Conservation (phyloP, 1,140 invertebrate species). For the Theocolax elegans region DNA sequence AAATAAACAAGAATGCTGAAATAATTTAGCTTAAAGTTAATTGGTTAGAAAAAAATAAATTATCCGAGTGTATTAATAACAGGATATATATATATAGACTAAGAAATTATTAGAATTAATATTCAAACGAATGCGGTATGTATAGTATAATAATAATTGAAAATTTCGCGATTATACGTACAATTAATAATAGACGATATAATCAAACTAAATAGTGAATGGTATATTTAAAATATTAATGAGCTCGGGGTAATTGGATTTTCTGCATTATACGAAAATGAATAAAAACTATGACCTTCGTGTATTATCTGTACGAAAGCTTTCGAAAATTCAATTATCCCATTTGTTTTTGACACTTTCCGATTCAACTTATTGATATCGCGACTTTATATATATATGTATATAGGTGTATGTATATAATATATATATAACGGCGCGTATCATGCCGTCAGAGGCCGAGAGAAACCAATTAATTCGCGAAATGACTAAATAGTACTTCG, state of each 20-base stretch:
- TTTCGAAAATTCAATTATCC: constrained; percentile 37
- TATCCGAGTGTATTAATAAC: too few species aligned
- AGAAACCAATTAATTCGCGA: constrained; percentile 39
- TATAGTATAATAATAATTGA: too few species aligned
- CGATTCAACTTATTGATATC: constrained; percentile 37
- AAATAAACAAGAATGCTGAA: too few species aligned
- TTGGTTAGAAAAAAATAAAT: too few species aligned
- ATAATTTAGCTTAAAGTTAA: too few species aligned
- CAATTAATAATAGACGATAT: not conserved
- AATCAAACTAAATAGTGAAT: too few species aligned
- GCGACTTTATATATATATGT: constrained; percentile 23
- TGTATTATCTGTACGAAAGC: not conserved
- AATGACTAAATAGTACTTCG: constrained; percentile 38
- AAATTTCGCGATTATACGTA: not conserved
- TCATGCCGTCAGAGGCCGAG: not conserved
- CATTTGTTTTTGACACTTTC: constrained; percentile 35
- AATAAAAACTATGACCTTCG: constrained; percentile 22
- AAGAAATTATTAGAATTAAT: too few species aligned
- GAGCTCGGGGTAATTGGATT: constrained; percentile 19
- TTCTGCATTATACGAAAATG: constrained; percentile 17
- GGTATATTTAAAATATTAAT: not conserved
- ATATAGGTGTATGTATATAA: too few species aligned
- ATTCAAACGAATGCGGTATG: too few species aligned
- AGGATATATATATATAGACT: too few species aligned
- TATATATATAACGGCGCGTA: too few species aligned